Percentiles rank a stretch among this genome's conserved stretches.
Conservation (phyloP, 2,888 invertebrate species). For the Athalia rosae region DNA sequence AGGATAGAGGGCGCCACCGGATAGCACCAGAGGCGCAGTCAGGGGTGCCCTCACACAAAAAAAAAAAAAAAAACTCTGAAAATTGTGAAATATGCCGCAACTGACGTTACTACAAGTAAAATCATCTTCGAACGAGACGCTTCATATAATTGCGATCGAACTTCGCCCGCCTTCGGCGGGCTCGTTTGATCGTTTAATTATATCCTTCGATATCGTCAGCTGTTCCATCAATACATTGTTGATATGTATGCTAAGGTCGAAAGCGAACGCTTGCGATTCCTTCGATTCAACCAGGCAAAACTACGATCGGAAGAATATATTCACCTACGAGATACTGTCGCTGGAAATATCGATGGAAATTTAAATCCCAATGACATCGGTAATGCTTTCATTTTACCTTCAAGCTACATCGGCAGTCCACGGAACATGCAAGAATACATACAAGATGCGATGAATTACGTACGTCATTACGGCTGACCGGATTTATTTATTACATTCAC, state of each 20-base stretch:
- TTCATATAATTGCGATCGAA: neutral
- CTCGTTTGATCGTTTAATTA: constrained; percentile 42
- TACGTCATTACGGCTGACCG: constrained; percentile 63
- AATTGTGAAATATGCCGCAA: neutral
- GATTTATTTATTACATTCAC: constrained; percentile 63
- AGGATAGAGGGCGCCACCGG: too few relatives aligned
- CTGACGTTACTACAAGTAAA: neutral
- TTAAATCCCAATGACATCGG: constrained; percentile 43
- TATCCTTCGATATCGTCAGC: constrained; percentile 51
- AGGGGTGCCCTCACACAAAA: neutral
- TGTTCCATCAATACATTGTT: constrained; percentile 65
- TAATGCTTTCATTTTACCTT: constrained; percentile 52
- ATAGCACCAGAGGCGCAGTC: too few relatives aligned
- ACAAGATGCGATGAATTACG: constrained; percentile 65
- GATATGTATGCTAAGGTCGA: constrained; percentile 69
- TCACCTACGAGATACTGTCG: constrained; percentile 65
- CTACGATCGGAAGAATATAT: constrained; percentile 60
- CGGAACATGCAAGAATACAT: constrained; percentile 61
- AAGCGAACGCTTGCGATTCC: constrained; percentile 61
- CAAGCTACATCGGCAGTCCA: constrained; percentile 57
- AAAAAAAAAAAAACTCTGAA: neutral
- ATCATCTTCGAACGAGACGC: neutral
- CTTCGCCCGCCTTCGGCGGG: constrained; percentile 8
- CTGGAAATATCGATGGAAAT: constrained; percentile 55
- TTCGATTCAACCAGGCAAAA: constrained; percentile 62